These are phyloP conservation scores for Mastigias papua DNA, from an alignment of 30 jellyfish, hydroid and myxozoan species.

Conservation along the genomic window DNA sequence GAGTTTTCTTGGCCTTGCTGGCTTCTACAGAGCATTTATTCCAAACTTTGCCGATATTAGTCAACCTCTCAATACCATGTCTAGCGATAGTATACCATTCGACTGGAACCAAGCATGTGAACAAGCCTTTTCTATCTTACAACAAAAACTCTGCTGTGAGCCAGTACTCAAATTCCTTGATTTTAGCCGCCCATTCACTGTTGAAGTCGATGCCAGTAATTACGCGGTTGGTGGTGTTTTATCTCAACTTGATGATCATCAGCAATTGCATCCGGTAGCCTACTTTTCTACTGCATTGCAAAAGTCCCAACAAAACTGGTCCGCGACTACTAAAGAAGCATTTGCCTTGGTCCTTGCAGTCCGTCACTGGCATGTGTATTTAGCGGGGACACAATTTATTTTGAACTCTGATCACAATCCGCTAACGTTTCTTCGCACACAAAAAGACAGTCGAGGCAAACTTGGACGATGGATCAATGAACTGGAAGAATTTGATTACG, in stretches of 20 bases:
- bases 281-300: slow-evolving; percentile 49
- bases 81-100: slow-evolving; percentile 21
- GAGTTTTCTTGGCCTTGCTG: slow-evolving; percentile 63
- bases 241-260: slow-evolving; percentile 38
- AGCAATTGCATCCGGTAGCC: slow-evolving; percentile 47
- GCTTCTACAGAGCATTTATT: slow-evolving; percentile 51
- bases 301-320: slow-evolving; percentile 53
- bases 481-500: slow-evolving; percentile 46
- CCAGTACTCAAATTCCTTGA: slow-evolving; percentile 24
- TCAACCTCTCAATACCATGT: slow-evolving; percentile 27
- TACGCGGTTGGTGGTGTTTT: slow-evolving; percentile 51
- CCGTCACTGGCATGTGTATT: slow-evolving; percentile 62
- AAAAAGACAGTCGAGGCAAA: slow-evolving; percentile 68
- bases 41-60: slow-evolving; percentile 43
- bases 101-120: slow-evolving; percentile 11
- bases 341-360: slow-evolving; percentile 48
- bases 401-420: slow-evolving; percentile 65
- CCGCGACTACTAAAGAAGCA: slow-evolving; percentile 46
- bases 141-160: not conserved
- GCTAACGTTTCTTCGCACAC: slow-evolving; percentile 23
- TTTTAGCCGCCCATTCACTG: slow-evolving; percentile 19
- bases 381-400: slow-evolving; percentile 50
- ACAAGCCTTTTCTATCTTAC: not conserved
- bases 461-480: slow-evolving; percentile 70
- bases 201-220: slow-evolving; percentile 49